Base-by-base conservation (phyloP, 2,797 vertebrate genomes). In the Poeciliopsis paucimaculata region DNA sequence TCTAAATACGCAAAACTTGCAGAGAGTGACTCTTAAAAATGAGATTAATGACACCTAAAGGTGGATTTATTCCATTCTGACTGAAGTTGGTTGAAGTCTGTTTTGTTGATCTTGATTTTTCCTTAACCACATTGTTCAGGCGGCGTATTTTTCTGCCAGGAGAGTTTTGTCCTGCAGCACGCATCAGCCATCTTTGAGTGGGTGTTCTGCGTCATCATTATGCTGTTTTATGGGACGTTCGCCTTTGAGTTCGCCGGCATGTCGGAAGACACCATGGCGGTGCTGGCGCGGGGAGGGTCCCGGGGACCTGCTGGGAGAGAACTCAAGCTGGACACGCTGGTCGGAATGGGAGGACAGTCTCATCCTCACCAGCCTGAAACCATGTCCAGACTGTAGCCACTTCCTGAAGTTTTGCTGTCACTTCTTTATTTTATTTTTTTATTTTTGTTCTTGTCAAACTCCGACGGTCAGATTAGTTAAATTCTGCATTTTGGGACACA, bases 201-300 rank as follows among this genome's bases (percentile, higher is more conserved):
- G 96, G 89, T 96, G 66, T 97, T 96, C 91, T 96, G 96, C 53
- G 93, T 96, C 87, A 96, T 95, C 84, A 84, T 96, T 87, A 96
- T 96, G 94, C 93, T 97, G 77, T 97, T 96, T 93, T 96, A 96
- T 2, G 96, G 96, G 81, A 97, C 96, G 0, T 97, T 97, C 68
- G 95, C 95, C 82, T 96, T 96, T 1, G 96, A 97, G 92, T 97
- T 97, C 46, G 93, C 95, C 72, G 80, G 92, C 80, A 94, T 97
- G 84, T 96, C 96, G 6, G 90, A 93, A 13, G 94, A 94, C 73
- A 97, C 96, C 47, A 93, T 97, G 91, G 93, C 94, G 80, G 95
- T 96, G 73, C 90, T 97, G 87, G 95, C 95, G 2, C 86, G 93
- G 82, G 94, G 94, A 51, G 94, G 94, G 15, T 82, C 91, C 4